Evolutionary conservation across 1,140 invertebrate species (phyloP).

Genomic region (Lepidurus packardi): DNA sequence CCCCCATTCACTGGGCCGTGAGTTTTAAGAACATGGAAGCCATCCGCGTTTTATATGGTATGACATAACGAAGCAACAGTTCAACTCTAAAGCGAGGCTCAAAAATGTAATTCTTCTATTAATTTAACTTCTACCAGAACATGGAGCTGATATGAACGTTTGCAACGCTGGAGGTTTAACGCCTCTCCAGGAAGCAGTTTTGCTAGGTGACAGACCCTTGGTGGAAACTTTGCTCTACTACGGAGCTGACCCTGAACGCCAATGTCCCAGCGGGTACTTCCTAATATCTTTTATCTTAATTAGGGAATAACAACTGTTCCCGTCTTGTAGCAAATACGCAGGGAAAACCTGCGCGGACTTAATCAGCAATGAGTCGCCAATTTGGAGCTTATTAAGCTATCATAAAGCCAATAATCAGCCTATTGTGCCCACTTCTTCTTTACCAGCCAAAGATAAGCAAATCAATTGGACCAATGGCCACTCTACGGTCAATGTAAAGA

Average conservation of each 20-base stretch:
- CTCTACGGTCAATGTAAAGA: background rate
- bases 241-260: conserved; percentile 12
- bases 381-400: conserved; percentile 21
- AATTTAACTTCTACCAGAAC: background rate
- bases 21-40: conserved; percentile 26
- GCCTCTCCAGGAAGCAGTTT: conserved; percentile 32
- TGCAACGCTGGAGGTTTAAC: conserved; percentile 28
- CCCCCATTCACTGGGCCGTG: conserved; percentile 32
- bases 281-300: background rate
- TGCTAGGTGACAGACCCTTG: background rate
- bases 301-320: background rate
- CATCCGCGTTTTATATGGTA: conserved; percentile 30
- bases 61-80: background rate
- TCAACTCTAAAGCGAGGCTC: too few species aligned
- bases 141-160: background rate
- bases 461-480: background rate
- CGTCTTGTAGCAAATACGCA: background rate
- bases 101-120: too few species aligned
- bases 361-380: background rate
- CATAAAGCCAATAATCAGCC: background rate
- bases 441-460: background rate
- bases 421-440: background rate
- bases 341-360: conserved; percentile 28
- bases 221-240: conserved; percentile 24
- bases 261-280: background rate